These are phyloP conservation scores for Apotomis turbidana DNA, from an alignment of 2,888 invertebrate species.

Conservation along the genomic window DNA sequence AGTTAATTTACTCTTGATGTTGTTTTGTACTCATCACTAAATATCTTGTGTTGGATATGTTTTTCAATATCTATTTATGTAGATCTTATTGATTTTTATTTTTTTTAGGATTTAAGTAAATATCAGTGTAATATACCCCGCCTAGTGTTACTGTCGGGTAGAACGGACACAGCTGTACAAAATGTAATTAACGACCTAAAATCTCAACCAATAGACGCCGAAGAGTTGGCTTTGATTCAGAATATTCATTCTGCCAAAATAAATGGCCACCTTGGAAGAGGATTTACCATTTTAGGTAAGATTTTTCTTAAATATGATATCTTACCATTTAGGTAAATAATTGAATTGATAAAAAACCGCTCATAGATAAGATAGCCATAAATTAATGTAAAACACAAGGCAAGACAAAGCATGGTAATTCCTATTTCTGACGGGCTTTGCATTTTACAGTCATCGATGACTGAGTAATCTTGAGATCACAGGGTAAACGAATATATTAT, in stretches of 20 bases:
- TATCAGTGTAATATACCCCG: slow-evolving; percentile 63
- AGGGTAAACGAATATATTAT: no score
- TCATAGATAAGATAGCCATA: background rate
- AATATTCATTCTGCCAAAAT: slow-evolving; percentile 63
- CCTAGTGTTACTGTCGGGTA: slow-evolving; percentile 62
- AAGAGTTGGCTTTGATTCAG: slow-evolving; percentile 66
- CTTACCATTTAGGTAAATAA: no score
- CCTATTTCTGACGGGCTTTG: no score
- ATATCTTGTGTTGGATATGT: background rate
- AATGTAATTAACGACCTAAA: slow-evolving; percentile 61
- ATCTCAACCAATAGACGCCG: slow-evolving; percentile 64
- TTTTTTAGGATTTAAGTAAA: slow-evolving; percentile 57
- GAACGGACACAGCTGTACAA: slow-evolving; percentile 59
- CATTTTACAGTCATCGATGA: no score
- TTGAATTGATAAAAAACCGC: background rate
- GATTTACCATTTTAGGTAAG: slow-evolving; percentile 50
- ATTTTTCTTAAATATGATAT: background rate
- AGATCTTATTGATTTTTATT: slow-evolving; percentile 21
- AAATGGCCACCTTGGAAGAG: slow-evolving; percentile 68
- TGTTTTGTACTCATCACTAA: no score
- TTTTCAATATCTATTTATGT: background rate
- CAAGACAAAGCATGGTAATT: no score
- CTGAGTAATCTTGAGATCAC: no score
- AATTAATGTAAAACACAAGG: no score
- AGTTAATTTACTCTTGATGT: no score